Percentiles rank a stretch among this genome's conserved stretches.
Evolutionary conservation across 1,140 invertebrate genomes (phyloP).

Genomic region (Pinna nobilis): DNA sequence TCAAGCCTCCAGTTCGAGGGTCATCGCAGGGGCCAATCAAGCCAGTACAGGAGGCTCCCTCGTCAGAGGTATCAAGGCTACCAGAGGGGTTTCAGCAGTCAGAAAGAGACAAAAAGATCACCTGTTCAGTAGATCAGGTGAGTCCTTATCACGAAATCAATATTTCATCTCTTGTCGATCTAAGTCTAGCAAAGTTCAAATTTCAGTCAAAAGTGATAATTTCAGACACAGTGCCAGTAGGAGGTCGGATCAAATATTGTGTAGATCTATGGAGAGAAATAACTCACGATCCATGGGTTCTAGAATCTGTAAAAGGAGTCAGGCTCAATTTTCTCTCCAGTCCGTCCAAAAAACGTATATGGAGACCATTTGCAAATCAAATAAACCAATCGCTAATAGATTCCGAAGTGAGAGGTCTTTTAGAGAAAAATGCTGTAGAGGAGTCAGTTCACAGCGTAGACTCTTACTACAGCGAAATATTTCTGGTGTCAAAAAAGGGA

Average conservation of each 20-base stretch:
- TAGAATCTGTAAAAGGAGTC: not conserved
- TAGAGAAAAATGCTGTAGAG: slow-evolving; percentile 3
- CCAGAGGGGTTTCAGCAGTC: not conserved
- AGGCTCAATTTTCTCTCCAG: not conserved
- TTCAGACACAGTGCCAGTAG: not conserved
- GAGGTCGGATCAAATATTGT: not conserved
- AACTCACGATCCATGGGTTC: not conserved
- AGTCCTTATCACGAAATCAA: too few species aligned
- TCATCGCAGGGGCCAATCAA: not conserved
- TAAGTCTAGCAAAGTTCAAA: not conserved
- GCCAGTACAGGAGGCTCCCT: too few species aligned
- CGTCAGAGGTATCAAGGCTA: not conserved
- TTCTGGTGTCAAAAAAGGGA: slow-evolving; percentile 33
- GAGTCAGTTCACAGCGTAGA: not conserved
- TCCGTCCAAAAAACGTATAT: not conserved
- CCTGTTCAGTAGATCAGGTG: not conserved
- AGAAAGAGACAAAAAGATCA: not conserved
- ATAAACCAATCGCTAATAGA: slow-evolving; percentile 1
- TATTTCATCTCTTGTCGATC: not conserved
- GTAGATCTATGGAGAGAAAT: not conserved
- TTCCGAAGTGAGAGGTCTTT: not conserved
- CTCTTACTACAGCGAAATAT: slow-evolving; percentile 20
- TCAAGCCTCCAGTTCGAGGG: not conserved
- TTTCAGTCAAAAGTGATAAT: not conserved
- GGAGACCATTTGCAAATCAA: not conserved